phyloP scores from a whole-genome alignment of 1,140 invertebrate genomes.

The Neodiprion fabricii region DNA sequence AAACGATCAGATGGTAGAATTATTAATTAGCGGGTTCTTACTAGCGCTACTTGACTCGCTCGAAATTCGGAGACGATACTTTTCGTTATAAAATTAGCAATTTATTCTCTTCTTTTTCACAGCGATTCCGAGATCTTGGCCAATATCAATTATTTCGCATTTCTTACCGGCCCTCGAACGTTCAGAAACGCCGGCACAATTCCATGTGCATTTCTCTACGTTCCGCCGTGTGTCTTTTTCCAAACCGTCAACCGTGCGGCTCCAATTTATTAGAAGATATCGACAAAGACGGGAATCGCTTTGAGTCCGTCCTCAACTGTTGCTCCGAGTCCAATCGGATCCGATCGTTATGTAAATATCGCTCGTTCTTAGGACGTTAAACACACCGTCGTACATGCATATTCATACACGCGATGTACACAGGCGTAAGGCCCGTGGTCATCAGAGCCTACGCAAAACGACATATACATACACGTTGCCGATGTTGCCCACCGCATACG shows the following conservation, averaged over 20 bases:
- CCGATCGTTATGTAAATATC: constrained; percentile 4
- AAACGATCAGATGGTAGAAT: constrained; percentile 48
- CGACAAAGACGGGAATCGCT: not conserved
- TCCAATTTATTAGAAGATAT: not conserved
- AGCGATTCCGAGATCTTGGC: constrained; percentile 49
- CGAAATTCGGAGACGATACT: constrained; percentile 25
- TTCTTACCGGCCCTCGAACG: not conserved
- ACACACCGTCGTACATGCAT: not conserved
- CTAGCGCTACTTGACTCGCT: constrained; percentile 24
- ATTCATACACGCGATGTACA: not conserved
- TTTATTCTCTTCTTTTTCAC: constrained; percentile 41
- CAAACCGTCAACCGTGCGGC: not conserved
- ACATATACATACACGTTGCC: not conserved
- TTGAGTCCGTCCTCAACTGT: not conserved
- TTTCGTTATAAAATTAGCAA: constrained; percentile 55
- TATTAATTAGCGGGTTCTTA: constrained; percentile 53
- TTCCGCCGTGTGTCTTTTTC: not conserved
- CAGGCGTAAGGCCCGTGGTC: not conserved
- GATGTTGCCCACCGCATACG: too few species aligned
- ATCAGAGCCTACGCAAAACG: constrained; percentile 2
- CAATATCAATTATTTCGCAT: constrained; percentile 48
- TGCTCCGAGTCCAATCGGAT: not conserved
- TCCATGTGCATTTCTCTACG: not conserved
- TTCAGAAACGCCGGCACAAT: not conserved
- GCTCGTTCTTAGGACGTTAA: constrained; percentile 1